Evolutionary conservation across 2,888 invertebrate genomes (phyloP).

Genomic region (Drosophila acutilabella): DNA sequence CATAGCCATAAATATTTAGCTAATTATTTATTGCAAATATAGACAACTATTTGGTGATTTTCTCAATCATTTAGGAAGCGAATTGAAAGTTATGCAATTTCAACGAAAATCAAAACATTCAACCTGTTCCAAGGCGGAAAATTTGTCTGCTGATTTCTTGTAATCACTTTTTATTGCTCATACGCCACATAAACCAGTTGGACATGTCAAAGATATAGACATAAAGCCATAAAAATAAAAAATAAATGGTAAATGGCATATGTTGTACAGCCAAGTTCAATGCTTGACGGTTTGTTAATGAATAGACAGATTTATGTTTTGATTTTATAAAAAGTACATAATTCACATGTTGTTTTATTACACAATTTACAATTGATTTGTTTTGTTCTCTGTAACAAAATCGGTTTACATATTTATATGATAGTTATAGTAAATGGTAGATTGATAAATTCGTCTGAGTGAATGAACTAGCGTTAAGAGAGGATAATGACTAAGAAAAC

Average conservation of each 20-base stretch:
- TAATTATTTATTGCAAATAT: conserved; percentile 33
- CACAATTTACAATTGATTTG: conserved; percentile 67
- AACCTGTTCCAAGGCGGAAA: conserved; percentile 62
- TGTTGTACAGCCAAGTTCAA: conserved; percentile 62
- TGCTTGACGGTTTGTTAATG: conserved; percentile 49
- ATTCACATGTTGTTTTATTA: conserved; percentile 72
- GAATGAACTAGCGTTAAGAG: conserved; percentile 56
- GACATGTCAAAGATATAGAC: conserved; percentile 45
- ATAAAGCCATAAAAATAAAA: conserved; percentile 39
- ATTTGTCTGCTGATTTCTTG: conserved; percentile 47
- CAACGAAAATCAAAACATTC: conserved; percentile 50
- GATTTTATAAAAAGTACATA: conserved; percentile 80
- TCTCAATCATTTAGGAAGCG: conserved; percentile 63
- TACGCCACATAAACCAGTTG: conserved; percentile 65
- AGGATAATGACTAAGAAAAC: conserved; percentile 60
- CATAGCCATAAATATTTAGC: conserved; percentile 11
- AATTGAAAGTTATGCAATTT: conserved; percentile 58
- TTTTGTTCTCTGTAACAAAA: conserved; percentile 65
- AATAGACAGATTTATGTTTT: conserved; percentile 14
- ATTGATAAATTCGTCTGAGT: conserved; percentile 72
- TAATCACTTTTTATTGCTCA: conserved; percentile 49
- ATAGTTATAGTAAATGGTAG: conserved; percentile 53
- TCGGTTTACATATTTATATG: conserved; percentile 49
- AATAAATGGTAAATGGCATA: conserved; percentile 12
- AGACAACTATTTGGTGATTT: conserved; percentile 20